Evolutionary conservation across 2,113 vertebrate species (phyloP), one percentile per base, ranked within the genome.

Genomic region (Raja brachyura): DNA sequence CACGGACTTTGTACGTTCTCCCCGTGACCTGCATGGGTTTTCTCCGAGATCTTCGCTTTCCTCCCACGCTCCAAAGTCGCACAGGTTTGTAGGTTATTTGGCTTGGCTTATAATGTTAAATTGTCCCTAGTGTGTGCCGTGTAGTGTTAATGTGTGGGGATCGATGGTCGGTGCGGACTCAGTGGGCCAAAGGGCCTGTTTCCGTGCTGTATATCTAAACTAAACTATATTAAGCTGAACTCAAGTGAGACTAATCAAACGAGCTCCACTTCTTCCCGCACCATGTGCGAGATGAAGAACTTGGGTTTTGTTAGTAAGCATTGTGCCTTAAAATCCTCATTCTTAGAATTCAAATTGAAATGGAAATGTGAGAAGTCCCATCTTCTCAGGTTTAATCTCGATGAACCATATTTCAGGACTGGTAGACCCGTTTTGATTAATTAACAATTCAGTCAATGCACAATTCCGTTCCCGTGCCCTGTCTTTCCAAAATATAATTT

Each of bases 201-300:
- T 48, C 39, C 39, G 39, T 3, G 39, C 39, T 48, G 39, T 48
- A 3, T 48, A 48, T 48, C 39, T 48, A n/a, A n/a, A n/a, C 39
- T 48, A 48, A 48, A 48, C 39, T 48, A 48, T 48, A 48, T 48
- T 48, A 1, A 48, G 39, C 39, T 48, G 39, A 48, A 48, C 39
- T 63, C 83, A 88, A 86, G 28, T 88, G 83, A 88, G 59, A 88
- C 13, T 18, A 88, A 88, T 88, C 83, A 88, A 88, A 88, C 31
- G 83, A 31, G 59, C n/a, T 66, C 59, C 6, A 31, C 83, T 31
- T 61, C 14, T 88, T 31, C 83, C 59, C 31, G 39, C 83, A 63
- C 83, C 83, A 63, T 88, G 59, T 61, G 5, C n/a, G 83, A 66
- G 83, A 88, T 14, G 28, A 63, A 59, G 59, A 88, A 88, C 63